These are phyloP conservation scores for Mustela lutreola DNA, from an alignment of 2,113 vertebrate genomes.

Conservation along the genomic window DNA sequence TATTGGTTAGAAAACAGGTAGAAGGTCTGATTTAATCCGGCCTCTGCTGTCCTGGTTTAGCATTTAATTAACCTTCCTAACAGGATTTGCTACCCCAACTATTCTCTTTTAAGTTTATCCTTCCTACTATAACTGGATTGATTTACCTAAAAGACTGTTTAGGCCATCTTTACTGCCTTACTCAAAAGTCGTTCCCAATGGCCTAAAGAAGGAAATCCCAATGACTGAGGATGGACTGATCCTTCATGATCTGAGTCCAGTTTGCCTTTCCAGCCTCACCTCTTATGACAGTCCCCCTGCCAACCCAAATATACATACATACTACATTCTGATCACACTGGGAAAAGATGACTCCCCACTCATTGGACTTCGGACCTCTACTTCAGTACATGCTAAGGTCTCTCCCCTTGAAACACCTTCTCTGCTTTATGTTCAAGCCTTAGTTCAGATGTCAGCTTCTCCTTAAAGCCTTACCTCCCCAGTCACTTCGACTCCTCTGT, in stretches of 20 bases:
- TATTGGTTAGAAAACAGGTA: neutral
- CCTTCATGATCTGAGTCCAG: neutral
- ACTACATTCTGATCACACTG: neutral
- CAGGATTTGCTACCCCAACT: neutral
- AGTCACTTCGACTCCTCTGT: neutral
- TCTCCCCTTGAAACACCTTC: neutral
- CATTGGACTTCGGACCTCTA: neutral
- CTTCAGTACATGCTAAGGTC: neutral
- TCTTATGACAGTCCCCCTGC: neutral
- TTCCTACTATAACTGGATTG: neutral
- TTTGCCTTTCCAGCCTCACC: neutral
- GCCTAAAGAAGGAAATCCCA: neutral
- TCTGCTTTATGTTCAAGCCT: neutral
- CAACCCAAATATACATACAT: neutral
- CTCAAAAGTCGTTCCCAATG: neutral
- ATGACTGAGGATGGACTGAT: neutral
- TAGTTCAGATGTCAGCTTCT: neutral
- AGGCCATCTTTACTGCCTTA: neutral
- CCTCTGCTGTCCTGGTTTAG: neutral
- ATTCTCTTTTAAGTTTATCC: neutral
- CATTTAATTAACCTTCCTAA: neutral
- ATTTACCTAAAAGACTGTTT: neutral
- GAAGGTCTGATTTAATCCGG: neutral
- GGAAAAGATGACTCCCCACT: neutral
- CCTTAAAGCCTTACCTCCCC: neutral